A percentile compares a stretch with the other conserved stretches of the same genome.
Conservation (phyloP, 2,113 vertebrate species). For the Albula glossodonta region DNA sequence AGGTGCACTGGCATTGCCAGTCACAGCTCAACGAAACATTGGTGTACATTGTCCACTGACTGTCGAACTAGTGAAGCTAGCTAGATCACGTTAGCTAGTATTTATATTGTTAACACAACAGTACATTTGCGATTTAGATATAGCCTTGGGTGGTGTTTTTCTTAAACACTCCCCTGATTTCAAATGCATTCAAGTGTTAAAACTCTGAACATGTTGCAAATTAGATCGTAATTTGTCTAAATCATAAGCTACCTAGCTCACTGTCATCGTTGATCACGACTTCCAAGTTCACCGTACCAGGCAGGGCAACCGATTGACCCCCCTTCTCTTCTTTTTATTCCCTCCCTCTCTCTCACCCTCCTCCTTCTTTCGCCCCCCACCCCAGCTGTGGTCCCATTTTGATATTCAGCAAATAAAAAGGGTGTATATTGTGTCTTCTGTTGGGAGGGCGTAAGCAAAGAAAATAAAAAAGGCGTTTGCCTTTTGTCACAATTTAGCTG, state of each 20-base stretch:
- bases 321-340: not conserved
- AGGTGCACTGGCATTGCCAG: not conserved
- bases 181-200: not conserved
- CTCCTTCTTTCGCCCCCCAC: conserved; percentile 2
- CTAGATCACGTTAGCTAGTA: not conserved
- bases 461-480: not conserved
- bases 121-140: not conserved
- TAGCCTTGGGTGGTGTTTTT: not conserved
- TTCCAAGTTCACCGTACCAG: conserved; percentile 3
- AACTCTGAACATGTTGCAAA: no score
- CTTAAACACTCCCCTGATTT: not conserved
- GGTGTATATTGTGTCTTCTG: conserved; percentile 7
- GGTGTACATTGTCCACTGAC: not conserved
- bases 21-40: not conserved
- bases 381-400: conserved; percentile 6
- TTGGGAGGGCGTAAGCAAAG: not conserved
- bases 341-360: not conserved
- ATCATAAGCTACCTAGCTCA: not conserved
- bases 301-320: conserved; percentile 8
- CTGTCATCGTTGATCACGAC: not conserved
- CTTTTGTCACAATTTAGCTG: not conserved
- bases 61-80: not conserved
- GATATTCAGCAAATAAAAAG: conserved; percentile 9
- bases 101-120: not conserved
- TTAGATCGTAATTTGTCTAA: no score